A percentile compares a stretch with the other conserved stretches of the same genome.
phyloP scores from a whole-genome alignment of 2,888 invertebrate genomes.

The Tridacna crocea region DNA sequence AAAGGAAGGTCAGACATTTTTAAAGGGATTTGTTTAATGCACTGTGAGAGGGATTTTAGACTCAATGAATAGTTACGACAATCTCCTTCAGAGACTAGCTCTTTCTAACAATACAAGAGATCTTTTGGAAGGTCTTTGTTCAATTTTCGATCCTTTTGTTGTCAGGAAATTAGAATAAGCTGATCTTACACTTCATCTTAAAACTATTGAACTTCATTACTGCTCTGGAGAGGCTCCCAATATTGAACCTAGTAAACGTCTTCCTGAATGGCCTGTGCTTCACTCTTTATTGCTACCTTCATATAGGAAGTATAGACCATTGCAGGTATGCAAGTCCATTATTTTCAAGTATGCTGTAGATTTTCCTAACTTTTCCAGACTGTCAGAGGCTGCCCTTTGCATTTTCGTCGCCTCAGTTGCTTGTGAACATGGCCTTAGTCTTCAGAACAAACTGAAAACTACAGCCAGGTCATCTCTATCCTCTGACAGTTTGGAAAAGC shows the following conservation, averaged over 20 bases:
- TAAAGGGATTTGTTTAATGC: not conserved
- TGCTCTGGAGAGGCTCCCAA: not conserved
- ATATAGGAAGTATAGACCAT: not conserved
- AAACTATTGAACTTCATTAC: not conserved
- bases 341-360: no score
- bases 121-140: constrained; percentile 1
- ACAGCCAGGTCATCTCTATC: not conserved
- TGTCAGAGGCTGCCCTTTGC: constrained; percentile 10
- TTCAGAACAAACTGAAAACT: constrained; percentile 2
- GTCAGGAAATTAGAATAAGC: no score
- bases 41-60: not conserved
- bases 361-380: no score
- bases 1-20: not conserved
- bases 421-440: constrained; percentile 6
- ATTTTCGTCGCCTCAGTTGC: constrained; percentile 1
- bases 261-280: not conserved
- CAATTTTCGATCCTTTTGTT: not conserved
- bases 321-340: constrained; percentile 2
- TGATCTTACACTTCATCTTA: not conserved
- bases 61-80: not conserved
- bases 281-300: not conserved
- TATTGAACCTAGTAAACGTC: not conserved
- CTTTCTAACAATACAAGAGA: constrained; percentile 10
- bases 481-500: no score
- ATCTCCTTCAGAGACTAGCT: not conserved